Percentiles rank a stretch among this genome's conserved stretches.
phyloP scores from a whole-genome alignment of 2,888 invertebrate genomes.

The Neoscelio sp. region DNA sequence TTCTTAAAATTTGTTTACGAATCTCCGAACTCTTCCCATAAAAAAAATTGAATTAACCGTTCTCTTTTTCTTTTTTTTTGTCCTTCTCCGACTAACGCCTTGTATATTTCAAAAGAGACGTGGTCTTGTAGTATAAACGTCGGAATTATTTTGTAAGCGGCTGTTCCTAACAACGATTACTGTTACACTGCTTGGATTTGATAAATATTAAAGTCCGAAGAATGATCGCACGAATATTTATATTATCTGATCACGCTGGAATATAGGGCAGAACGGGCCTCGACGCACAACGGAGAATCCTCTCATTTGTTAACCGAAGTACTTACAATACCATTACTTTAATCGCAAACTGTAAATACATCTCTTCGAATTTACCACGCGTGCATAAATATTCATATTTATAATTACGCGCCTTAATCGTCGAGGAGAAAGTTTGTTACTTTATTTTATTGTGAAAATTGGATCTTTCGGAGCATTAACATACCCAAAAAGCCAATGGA shows the following conservation, averaged over 20 bases:
- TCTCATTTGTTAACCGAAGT: not conserved
- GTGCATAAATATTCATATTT: too few relatives aligned
- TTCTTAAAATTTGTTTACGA: not conserved
- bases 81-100: not conserved
- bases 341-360: too few relatives aligned
- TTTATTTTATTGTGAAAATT: too few relatives aligned
- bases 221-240: constrained; percentile 20
- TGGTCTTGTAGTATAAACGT: constrained; percentile 2
- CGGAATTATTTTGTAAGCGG: constrained; percentile 2
- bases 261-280: constrained; percentile 36
- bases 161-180: not conserved
- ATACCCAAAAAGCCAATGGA: too few relatives aligned
- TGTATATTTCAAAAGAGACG: constrained; percentile 7
- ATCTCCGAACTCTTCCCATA: not conserved
- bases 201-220: constrained; percentile 29
- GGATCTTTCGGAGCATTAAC: too few relatives aligned
- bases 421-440: too few relatives aligned
- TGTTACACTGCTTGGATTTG: constrained; percentile 19
- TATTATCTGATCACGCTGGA: constrained; percentile 28
- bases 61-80: constrained; percentile 1
- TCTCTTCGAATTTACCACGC: too few relatives aligned
- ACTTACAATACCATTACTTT: too few relatives aligned
- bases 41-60: constrained; percentile 18
- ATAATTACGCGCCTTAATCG: too few relatives aligned
- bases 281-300: constrained; percentile 9